A percentile compares a stretch with the other conserved stretches of the same genome.
phyloP scores from a whole-genome alignment of 2,797 vertebrate species.

The Phoebastria nigripes region DNA sequence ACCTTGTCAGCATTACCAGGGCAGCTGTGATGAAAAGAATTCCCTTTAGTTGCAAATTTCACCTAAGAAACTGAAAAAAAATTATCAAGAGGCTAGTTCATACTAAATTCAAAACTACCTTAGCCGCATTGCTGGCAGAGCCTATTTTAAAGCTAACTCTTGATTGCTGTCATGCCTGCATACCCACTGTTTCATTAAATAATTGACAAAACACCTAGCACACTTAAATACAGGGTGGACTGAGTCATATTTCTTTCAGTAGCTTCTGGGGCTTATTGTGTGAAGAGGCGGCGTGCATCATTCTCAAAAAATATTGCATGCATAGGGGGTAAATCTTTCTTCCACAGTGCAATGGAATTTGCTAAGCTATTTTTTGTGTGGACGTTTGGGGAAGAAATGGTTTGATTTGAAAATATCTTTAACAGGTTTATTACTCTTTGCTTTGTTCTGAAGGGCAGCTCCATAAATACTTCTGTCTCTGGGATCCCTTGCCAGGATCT shows the following conservation, averaged over 20 bases:
- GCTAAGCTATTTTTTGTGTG: background rate
- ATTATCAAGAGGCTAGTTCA: background rate
- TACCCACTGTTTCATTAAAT: background rate
- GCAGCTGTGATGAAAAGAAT: background rate
- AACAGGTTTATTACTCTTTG: background rate
- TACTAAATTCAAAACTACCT: background rate
- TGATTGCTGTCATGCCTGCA: background rate
- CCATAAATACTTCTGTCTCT: background rate
- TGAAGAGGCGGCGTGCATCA: background rate
- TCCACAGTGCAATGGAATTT: background rate
- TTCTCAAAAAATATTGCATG: background rate
- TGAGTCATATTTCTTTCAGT: background rate
- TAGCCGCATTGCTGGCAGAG: background rate
- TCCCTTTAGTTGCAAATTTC: background rate
- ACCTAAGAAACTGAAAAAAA: background rate
- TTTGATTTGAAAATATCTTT: background rate
- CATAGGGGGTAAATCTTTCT: background rate
- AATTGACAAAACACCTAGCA: background rate
- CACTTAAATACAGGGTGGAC: background rate
- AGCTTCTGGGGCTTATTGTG: background rate
- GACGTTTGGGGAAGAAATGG: background rate
- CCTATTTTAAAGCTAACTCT: background rate
- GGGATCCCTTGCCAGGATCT: background rate
- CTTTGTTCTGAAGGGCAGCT: constrained; percentile 23
- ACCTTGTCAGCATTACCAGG: background rate